A percentile compares a stretch with the other conserved stretches of the same genome.
Evolutionary conservation across 2,888 invertebrate genomes (phyloP).

Genomic region (Brachyopa scutellaris): DNA sequence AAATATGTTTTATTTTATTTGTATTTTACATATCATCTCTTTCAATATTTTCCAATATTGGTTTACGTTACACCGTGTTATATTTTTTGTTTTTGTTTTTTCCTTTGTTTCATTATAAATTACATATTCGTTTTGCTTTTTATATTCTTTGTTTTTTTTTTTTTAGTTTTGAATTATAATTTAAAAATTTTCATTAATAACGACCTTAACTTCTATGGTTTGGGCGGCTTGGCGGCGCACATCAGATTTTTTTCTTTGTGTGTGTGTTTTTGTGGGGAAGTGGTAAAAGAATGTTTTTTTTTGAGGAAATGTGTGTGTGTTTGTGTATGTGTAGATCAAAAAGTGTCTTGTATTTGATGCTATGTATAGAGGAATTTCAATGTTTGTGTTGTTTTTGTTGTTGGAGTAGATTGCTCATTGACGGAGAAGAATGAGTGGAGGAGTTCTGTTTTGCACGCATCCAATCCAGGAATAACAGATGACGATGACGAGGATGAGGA

Average conservation of each 20-base stretch:
- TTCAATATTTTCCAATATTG: conserved; percentile 72
- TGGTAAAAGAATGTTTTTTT: conserved; percentile 57
- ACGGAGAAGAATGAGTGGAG: conserved; percentile 56
- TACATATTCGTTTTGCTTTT: conserved; percentile 72
- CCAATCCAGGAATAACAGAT: conserved; percentile 77
- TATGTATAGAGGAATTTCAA: conserved; percentile 63
- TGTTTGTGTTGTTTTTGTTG: conserved; percentile 40
- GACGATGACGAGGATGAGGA: conserved; percentile 73
- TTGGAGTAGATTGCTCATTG: conserved; percentile 56
- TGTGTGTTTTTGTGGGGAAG: conserved; percentile 20
- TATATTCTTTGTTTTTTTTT: conserved; percentile 72
- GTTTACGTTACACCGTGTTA: conserved; percentile 69
- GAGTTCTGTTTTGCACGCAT: conserved; percentile 75
- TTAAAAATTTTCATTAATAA: conserved; percentile 77
- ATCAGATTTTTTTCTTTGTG: conserved; percentile 71
- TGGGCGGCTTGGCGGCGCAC: conserved; percentile 76
- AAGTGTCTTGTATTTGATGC: conserved; percentile 55
- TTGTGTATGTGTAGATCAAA: conserved; percentile 40
- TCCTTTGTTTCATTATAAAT: conserved; percentile 70
- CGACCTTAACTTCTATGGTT: conserved; percentile 75
- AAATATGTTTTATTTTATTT: conserved; percentile 72
- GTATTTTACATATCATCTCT: conserved; percentile 73
- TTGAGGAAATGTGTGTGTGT: conserved; percentile 50
- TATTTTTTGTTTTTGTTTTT: conserved; percentile 56
- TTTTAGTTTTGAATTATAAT: conserved; percentile 77